Evolutionary conservation across 1,140 invertebrate species (phyloP).

Genomic region (Drosophila nebulosa): DNA sequence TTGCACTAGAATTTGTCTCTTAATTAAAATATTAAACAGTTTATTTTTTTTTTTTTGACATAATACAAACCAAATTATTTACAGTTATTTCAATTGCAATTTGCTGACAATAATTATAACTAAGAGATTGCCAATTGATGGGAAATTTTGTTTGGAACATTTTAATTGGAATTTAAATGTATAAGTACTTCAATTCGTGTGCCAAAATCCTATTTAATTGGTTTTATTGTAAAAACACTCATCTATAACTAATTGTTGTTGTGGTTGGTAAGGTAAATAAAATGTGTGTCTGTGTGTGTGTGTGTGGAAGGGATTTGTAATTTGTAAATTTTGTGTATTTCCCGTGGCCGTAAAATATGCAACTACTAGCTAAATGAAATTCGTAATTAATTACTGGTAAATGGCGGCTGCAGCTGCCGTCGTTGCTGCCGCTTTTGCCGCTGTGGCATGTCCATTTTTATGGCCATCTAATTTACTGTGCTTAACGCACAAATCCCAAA

Average conservation of each 20-base stretch:
- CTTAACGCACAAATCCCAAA: conserved; percentile 59
- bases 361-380: conserved; percentile 23
- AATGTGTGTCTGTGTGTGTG: neutral
- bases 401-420: conserved; percentile 14
- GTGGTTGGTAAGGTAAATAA: neutral
- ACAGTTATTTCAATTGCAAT: no score
- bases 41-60: no score
- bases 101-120: no score
- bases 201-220: neutral
- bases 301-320: neutral
- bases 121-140: neutral
- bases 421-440: neutral
- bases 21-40: no score
- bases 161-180: neutral
- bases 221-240: neutral
- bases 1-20: no score
- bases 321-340: conserved; percentile 19
- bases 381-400: conserved; percentile 41
- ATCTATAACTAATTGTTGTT: neutral
- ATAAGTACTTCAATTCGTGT: neutral
- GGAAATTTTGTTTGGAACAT: no score
- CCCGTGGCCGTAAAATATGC: conserved; percentile 27
- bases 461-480: conserved; percentile 47
- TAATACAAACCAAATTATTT: no score
- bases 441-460: conserved; percentile 26